phyloP scores from a whole-genome alignment of 2,113 vertebrate genomes.

The Pycnonotus jocosus region DNA sequence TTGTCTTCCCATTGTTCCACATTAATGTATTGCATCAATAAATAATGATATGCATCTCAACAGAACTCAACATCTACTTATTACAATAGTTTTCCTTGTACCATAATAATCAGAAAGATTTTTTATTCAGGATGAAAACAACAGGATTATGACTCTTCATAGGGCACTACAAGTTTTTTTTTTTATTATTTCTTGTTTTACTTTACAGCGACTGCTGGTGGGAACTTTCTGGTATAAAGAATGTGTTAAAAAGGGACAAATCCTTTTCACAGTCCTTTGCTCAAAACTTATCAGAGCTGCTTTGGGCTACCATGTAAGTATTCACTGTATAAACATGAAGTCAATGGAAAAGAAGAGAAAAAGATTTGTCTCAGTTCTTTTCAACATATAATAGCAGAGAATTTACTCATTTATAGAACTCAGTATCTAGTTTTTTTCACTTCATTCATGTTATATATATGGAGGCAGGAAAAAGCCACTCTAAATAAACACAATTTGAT shows the following conservation, averaged over 20 bases:
- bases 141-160: background rate
- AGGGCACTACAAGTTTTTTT: background rate
- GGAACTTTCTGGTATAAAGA: background rate
- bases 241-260: background rate
- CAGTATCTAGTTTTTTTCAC: background rate
- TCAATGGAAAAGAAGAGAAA: background rate
- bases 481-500: background rate
- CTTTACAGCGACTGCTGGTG: background rate
- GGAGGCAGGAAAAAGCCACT: background rate
- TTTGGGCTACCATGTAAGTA: background rate
- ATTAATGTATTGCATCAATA: conserved; percentile 16
- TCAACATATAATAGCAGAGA: background rate
- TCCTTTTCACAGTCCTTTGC: background rate
- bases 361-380: background rate
- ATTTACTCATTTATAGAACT: background rate
- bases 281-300: background rate
- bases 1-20: background rate
- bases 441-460: background rate
- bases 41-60: conserved; percentile 7
- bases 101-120: background rate
- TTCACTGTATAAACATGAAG: background rate
- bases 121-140: conserved; percentile 3
- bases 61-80: background rate
- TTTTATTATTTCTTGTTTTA: background rate
- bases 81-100: background rate